These are phyloP conservation scores for Caenorhabditis sp. DNA, from an alignment of 2,888 invertebrate genomes.

Conservation along the genomic window DNA sequence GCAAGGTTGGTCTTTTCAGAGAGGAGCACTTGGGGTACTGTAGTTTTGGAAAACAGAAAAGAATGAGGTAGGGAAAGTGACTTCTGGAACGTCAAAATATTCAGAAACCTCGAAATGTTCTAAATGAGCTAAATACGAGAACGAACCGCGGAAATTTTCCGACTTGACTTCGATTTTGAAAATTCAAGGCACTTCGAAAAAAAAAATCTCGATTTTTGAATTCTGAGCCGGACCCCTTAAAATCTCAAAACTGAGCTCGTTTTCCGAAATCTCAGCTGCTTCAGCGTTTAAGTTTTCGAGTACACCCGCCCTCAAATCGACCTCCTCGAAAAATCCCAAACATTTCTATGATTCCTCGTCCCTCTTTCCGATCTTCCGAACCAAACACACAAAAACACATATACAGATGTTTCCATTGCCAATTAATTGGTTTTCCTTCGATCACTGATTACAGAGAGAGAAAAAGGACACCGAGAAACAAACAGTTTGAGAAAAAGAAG, in stretches of 20 bases:
- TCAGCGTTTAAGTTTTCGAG: neutral
- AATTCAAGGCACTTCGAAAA: neutral
- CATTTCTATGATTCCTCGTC: neutral
- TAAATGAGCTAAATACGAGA: no score
- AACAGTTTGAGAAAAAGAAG: slow-evolving; percentile 3
- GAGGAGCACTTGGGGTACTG: neutral
- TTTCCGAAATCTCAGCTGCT: neutral
- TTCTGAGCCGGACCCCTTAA: no score
- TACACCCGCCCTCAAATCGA: neutral
- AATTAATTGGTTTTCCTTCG: slow-evolving; percentile 26
- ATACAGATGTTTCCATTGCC: slow-evolving; percentile 23
- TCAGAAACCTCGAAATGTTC: no score
- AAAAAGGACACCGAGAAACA: slow-evolving; percentile 22
- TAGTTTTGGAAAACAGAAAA: no score
- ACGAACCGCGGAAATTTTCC: no score
- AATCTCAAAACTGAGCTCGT: neutral
- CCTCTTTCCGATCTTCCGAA: neutral
- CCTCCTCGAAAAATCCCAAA: neutral
- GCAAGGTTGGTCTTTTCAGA: neutral
- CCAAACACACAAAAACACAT: neutral
- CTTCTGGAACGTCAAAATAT: no score
- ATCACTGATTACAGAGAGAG: slow-evolving; percentile 16
- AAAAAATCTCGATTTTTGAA: no score
- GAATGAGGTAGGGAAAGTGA: no score
- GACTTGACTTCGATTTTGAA: neutral